These are phyloP conservation scores for Fukomys damarensis DNA, from an alignment of 2,113 vertebrate genomes.

Conservation along the genomic window DNA sequence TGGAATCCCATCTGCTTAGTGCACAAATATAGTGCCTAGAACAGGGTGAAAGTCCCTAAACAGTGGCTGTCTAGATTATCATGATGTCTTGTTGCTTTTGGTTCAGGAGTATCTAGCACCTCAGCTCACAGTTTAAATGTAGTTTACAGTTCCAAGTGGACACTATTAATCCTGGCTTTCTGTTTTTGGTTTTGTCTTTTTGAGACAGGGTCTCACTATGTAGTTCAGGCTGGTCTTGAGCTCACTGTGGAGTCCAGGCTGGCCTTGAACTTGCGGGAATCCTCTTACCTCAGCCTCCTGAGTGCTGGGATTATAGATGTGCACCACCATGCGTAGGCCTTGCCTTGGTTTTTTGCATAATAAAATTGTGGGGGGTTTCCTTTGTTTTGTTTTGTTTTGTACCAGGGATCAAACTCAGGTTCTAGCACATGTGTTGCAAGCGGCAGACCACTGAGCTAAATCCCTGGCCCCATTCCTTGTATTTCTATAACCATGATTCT, in stretches of 20 bases:
- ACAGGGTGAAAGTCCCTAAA: background rate
- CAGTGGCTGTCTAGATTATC: background rate
- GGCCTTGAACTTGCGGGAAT: no score
- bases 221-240: background rate
- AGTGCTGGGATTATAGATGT: no score
- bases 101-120: background rate
- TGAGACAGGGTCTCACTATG: background rate
- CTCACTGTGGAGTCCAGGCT: no score
- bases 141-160: background rate
- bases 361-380: no score
- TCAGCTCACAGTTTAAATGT: background rate
- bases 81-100: background rate
- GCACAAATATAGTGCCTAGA: background rate
- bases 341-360: no score
- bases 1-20: background rate
- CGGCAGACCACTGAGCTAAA: no score
- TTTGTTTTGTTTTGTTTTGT: no score
- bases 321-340: no score
- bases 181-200: background rate
- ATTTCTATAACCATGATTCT: constrained; percentile 30
- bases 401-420: no score
- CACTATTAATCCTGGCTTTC: background rate
- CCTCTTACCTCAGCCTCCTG: no score
- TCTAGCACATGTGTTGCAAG: no score
- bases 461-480: background rate